phyloP scores from a whole-genome alignment of 2,888 invertebrate species.

The Cactoblastis cactorum region DNA sequence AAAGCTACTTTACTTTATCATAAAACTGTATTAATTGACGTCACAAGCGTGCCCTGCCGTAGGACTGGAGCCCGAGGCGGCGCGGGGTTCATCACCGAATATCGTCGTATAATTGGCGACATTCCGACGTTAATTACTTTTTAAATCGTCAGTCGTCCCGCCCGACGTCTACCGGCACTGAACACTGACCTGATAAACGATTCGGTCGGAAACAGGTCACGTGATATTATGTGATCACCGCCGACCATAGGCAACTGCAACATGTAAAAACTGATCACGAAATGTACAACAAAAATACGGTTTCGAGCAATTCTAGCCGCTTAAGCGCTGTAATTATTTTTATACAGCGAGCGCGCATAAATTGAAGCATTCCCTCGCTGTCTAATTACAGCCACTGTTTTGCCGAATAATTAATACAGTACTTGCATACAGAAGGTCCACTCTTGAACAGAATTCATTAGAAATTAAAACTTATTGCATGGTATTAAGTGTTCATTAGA shows the following conservation, averaged over 20 bases:
- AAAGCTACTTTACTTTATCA: no score
- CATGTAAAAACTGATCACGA: no score
- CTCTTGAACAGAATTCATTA: no score
- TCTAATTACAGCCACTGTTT: slow-evolving; percentile 20
- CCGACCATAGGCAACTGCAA: no score
- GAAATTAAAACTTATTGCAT: no score
- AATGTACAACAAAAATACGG: background rate
- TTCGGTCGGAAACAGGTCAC: background rate
- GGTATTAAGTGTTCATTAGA: no score
- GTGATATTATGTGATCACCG: no score
- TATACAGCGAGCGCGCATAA: slow-evolving; percentile 22
- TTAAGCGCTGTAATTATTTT: slow-evolving; percentile 16
- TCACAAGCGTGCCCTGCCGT: slow-evolving; percentile 5
- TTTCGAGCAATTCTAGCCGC: background rate
- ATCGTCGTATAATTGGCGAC: slow-evolving; percentile 60
- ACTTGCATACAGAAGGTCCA: no score
- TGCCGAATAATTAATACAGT: no score
- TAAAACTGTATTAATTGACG: slow-evolving; percentile 7
- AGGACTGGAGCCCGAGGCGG: slow-evolving; percentile 15
- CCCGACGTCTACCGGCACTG: background rate
- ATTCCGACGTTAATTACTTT: slow-evolving; percentile 53
- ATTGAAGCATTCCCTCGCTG: slow-evolving; percentile 17
- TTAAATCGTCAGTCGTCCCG: slow-evolving; percentile 39
- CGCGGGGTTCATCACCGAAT: slow-evolving; percentile 38
- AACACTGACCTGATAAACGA: background rate